Evolutionary conservation across 1,140 invertebrate genomes (phyloP), one percentile per base, ranked within the genome.

Genomic region (Delia radicum): DNA sequence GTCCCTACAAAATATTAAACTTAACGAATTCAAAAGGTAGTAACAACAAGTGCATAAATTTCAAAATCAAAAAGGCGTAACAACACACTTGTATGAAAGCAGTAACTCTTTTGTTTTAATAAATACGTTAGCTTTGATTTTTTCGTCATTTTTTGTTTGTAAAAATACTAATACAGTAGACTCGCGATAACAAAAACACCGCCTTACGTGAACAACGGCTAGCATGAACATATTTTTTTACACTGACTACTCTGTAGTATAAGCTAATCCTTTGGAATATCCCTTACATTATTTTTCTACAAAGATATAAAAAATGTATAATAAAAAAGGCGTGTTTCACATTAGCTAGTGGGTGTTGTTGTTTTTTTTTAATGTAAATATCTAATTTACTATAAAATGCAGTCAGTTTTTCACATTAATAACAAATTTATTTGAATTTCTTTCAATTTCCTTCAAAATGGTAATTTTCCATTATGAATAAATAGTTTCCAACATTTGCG

Each of bases 301-400:
- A 29, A 15, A 28, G 29, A 31, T 31, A 67, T 31, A 15, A 3
- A 13, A 67, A 0, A 15, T 1, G n/a, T 24, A 24, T 27, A 37
- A 21, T 8, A 55, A 55, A 21, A 55, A 18, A 21, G 48, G 18
- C 48, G 62, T 29, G 26, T 27, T 13, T 29, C 29, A 24, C 65
- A 24, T 21, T 37, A 12, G 48, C 24, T 55, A 21, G 48, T 55
- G n/a, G 48, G 7, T 55, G n/a, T 55, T 55, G 15, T 55, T 55
- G 18, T 55, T 55, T n/a, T 55, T 6, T 15, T 0, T 7, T 10
- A 33, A 42, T 1, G 48, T 55, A 55, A 55, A 55, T 55, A 6
- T 55, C 48, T 55, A 55, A 55, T 55, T 55, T 55, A 55, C n/a
- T 55, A 55, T 55, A 21, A 55, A 55, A 55, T 55, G 48, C 48